Percentiles rank a stretch among this genome's conserved stretches.
phyloP scores from a whole-genome alignment of 2,888 invertebrate genomes.

The Melanchra persicariae region DNA sequence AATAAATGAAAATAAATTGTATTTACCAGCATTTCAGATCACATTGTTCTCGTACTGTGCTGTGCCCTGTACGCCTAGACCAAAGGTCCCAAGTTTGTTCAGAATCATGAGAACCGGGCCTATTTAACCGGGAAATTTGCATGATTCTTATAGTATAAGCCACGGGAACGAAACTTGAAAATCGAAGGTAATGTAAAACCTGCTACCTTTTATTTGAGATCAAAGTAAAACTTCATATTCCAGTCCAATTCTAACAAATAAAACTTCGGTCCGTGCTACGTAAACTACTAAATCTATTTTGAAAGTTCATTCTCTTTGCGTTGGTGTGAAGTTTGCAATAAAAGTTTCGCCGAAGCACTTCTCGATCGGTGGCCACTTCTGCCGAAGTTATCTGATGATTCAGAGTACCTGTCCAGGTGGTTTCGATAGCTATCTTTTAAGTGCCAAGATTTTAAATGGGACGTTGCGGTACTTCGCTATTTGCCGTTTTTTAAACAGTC shows the following conservation, averaged over 20 bases:
- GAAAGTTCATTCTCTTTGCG: conserved; percentile 52
- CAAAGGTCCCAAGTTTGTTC: too few species aligned
- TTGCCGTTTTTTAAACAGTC: too few species aligned
- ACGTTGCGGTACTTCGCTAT: neutral
- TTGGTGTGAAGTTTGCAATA: conserved; percentile 55
- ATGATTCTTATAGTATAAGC: too few species aligned
- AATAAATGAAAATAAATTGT: too few species aligned
- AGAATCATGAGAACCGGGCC: neutral
- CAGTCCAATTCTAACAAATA: conserved; percentile 39
- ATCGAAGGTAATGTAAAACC: neutral
- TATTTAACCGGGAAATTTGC: neutral
- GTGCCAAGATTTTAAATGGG: neutral
- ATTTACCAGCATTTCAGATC: too few species aligned
- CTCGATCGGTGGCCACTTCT: conserved; percentile 34
- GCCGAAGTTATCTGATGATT: conserved; percentile 46
- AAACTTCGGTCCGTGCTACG: conserved; percentile 35
- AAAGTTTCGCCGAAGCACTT: conserved; percentile 51
- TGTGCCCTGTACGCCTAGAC: too few species aligned
- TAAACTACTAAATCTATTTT: conserved; percentile 61
- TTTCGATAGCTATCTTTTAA: conserved; percentile 16
- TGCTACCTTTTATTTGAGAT: neutral
- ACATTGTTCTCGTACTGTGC: too few species aligned
- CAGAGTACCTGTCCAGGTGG: conserved; percentile 12
- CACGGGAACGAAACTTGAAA: too few species aligned
- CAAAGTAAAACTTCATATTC: conserved; percentile 3